Conservation (phyloP, 2,113 vertebrate species). For the Chionis minor region DNA sequence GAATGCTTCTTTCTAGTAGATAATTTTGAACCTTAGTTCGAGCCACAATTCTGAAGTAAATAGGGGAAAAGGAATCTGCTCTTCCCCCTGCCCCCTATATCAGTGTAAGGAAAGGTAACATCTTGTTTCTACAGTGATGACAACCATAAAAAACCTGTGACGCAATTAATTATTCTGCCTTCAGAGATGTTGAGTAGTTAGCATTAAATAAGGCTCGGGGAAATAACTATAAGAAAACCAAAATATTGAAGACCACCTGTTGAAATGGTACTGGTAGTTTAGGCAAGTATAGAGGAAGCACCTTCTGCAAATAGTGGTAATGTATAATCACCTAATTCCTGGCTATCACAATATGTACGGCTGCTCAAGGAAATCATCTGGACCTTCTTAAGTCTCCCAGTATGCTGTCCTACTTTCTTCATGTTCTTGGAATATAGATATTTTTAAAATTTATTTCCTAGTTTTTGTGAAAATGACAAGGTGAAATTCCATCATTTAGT, state of each 20-base stretch:
- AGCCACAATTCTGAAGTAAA: background rate
- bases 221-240: background rate
- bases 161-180: background rate
- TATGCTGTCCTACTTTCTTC: background rate
- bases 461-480: background rate
- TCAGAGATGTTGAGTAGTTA: background rate
- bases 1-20: background rate
- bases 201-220: background rate
- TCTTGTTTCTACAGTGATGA: background rate
- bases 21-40: background rate
- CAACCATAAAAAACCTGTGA: background rate
- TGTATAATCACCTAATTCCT: background rate
- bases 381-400: background rate
- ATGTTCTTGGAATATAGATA: background rate
- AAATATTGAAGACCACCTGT: background rate
- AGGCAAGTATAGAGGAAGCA: background rate
- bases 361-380: background rate
- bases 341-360: background rate
- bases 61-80: background rate
- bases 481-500: background rate
- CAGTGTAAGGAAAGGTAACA: background rate
- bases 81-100: no score
- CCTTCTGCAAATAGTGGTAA: background rate
- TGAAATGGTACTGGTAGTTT: background rate
- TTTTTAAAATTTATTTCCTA: background rate